Evolutionary conservation across 1,140 invertebrate species (phyloP).

Genomic region (Stegodyphus dumicola): DNA sequence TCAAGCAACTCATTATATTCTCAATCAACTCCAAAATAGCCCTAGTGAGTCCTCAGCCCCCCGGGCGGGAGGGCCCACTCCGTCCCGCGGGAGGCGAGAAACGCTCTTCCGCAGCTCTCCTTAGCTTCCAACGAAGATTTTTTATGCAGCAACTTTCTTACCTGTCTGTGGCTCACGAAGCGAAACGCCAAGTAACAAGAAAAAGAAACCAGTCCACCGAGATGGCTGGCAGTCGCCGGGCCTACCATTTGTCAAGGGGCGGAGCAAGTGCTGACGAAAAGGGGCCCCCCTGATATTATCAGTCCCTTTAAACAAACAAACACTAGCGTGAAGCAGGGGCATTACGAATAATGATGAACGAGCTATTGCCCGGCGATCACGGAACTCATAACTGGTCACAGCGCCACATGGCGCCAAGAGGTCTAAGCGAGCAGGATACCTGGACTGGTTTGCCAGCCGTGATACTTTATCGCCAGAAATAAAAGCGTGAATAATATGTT

Average conservation of each 20-base stretch:
- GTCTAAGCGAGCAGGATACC: constrained; percentile 9
- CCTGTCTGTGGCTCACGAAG: neutral
- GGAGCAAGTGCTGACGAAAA: constrained; percentile 38
- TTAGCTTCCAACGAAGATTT: constrained; percentile 14
- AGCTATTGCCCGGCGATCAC: constrained; percentile 49
- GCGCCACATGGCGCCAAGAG: constrained; percentile 54
- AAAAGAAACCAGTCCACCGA: constrained; percentile 19
- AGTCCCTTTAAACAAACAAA: constrained; percentile 60
- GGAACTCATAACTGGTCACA: constrained; percentile 46
- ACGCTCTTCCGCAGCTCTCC: neutral
- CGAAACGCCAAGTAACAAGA: neutral
- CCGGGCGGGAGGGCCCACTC: no score
- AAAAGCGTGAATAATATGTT: no score
- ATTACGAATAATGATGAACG: constrained; percentile 56
- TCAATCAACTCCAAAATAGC: no score
- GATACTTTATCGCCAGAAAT: neutral
- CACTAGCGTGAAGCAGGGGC: constrained; percentile 27
- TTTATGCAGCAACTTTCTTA: constrained; percentile 33
- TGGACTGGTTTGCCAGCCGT: neutral
- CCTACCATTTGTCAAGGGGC: constrained; percentile 56
- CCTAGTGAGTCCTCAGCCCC: no score
- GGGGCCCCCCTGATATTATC: constrained; percentile 49
- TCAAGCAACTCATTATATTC: no score
- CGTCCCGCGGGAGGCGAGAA: no score
- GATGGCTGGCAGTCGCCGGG: constrained; percentile 4